These are phyloP conservation scores for Catocala fraxini DNA, from an alignment of 2,888 invertebrate species.

Conservation along the genomic window DNA sequence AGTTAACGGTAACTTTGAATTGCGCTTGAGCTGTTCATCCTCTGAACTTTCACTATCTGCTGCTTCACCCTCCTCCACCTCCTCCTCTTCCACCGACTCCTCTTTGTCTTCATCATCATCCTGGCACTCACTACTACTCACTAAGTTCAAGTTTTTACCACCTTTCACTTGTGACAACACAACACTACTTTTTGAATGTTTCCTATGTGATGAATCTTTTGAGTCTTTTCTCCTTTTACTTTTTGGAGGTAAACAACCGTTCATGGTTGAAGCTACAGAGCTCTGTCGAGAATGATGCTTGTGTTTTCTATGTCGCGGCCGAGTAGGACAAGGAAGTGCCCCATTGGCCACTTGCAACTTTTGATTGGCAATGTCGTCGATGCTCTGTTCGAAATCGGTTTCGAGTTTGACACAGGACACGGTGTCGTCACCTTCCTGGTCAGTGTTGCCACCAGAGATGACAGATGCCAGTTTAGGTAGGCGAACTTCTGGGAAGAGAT, in stretches of 20 bases:
- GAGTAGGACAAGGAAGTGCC: constrained; percentile 66
- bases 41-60: constrained; percentile 77
- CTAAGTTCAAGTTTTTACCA: constrained; percentile 86
- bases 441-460: constrained; percentile 59
- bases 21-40: constrained; percentile 81
- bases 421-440: constrained; percentile 67
- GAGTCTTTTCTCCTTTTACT: constrained; percentile 79
- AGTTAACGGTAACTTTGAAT: constrained; percentile 82
- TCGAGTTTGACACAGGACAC: constrained; percentile 81
- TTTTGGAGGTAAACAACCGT: constrained; percentile 75
- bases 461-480: constrained; percentile 62
- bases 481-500: constrained; percentile 79
- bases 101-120: constrained; percentile 68
- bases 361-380: constrained; percentile 81
- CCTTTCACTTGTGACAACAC: constrained; percentile 79
- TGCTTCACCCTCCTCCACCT: constrained; percentile 53
- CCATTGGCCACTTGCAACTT: constrained; percentile 77
- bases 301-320: constrained; percentile 78
- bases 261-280: constrained; percentile 66
- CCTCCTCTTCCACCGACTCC: constrained; percentile 55
- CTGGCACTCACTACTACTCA: constrained; percentile 84
- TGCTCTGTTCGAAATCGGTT: constrained; percentile 85
- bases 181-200: constrained; percentile 70
- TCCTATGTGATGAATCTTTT: constrained; percentile 76
- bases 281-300: constrained; percentile 78